These are phyloP conservation scores for Psittacula echo DNA, from an alignment of 2,797 vertebrate species.

Conservation along the genomic window DNA sequence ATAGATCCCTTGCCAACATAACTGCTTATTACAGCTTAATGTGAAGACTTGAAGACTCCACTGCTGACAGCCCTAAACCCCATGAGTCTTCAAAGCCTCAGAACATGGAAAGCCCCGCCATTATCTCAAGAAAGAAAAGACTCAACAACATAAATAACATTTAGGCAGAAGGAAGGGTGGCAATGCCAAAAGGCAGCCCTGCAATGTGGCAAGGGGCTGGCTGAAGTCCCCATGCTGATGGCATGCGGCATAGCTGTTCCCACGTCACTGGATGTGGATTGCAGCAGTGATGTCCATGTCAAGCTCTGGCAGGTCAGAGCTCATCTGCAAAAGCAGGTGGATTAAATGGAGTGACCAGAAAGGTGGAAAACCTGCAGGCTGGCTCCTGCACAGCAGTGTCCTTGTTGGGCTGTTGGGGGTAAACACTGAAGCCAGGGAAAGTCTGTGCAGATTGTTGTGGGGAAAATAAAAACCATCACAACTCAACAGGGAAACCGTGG, in stretches of 20 bases:
- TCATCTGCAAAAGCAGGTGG: background rate
- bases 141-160: background rate
- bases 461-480: background rate
- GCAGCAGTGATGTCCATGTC: background rate
- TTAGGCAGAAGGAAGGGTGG: background rate
- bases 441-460: background rate
- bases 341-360: background rate
- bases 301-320: background rate
- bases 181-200: background rate
- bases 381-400: background rate
- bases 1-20: background rate
- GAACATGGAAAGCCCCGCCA: background rate
- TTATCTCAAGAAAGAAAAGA: background rate
- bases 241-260: background rate
- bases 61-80: background rate
- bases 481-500: accelerated
- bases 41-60: background rate
- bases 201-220: background rate
- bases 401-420: background rate
- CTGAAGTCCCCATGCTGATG: background rate
- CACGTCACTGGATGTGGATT: accelerated
- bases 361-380: background rate
- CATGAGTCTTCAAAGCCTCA: background rate
- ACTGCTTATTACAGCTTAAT: background rate
- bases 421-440: background rate